Percentiles rank a stretch among this genome's conserved stretches.
phyloP scores from a whole-genome alignment of 2,888 invertebrate species.

The Brenthis ino region DNA sequence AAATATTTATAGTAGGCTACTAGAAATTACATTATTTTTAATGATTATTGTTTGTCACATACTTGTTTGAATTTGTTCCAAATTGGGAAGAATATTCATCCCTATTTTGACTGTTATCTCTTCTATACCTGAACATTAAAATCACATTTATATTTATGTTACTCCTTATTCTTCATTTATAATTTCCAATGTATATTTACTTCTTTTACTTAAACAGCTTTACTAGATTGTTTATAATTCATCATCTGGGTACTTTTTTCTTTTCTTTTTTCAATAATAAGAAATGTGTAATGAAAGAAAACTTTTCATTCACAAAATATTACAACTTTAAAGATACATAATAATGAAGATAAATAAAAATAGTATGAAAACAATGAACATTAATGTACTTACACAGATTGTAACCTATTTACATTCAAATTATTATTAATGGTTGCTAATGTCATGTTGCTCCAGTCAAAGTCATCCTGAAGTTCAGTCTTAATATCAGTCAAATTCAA shows the following conservation, averaged over 20 bases:
- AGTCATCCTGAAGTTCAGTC: conserved; percentile 76
- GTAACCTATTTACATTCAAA: conserved; percentile 66
- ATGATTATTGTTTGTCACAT: conserved; percentile 60
- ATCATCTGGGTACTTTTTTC: too few relatives aligned
- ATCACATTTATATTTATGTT: conserved; percentile 40
- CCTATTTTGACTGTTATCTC: conserved; percentile 74
- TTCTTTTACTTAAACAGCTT: too few relatives aligned
- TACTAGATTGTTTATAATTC: too few relatives aligned
- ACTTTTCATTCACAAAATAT: background rate
- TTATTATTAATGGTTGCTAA: conserved; percentile 73
- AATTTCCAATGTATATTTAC: too few relatives aligned
- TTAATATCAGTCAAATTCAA: conserved; percentile 71
- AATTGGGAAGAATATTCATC: conserved; percentile 70
- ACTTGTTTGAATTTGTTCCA: conserved; percentile 77
- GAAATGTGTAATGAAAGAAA: too few relatives aligned
- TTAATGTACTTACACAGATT: conserved; percentile 68
- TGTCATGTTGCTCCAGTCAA: conserved; percentile 77
- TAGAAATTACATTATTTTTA: conserved; percentile 47
- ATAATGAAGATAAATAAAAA: conserved; percentile 1
- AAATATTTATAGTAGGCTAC: conserved; percentile 61
- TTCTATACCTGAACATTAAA: conserved; percentile 74
- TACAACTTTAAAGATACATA: conserved; percentile 1
- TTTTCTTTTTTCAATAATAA: too few relatives aligned
- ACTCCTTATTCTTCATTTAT: too few relatives aligned
- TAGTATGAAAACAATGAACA: background rate